These are phyloP conservation scores for Pachyramphus minor DNA, from an alignment of 2,113 vertebrate genomes.

Conservation along the genomic window DNA sequence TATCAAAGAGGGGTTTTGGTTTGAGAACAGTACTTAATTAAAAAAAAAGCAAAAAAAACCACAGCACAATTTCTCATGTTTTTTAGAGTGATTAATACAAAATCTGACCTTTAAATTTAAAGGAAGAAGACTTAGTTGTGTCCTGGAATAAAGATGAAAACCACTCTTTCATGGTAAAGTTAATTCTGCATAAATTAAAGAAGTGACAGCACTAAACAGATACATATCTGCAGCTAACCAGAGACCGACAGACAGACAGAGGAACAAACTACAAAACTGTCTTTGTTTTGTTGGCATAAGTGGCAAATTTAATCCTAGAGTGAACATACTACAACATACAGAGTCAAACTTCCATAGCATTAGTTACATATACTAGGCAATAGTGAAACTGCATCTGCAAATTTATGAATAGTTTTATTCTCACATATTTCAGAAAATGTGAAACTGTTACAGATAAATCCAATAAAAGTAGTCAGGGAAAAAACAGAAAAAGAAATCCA, in stretches of 20 bases:
- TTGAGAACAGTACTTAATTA: rapidly evolving
- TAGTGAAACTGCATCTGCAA: neutral
- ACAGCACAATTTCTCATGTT: neutral
- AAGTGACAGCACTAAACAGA: neutral
- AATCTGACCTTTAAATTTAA: neutral
- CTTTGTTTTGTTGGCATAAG: neutral
- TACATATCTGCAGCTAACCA: neutral
- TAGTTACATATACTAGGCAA: neutral
- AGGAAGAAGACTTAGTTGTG: neutral
- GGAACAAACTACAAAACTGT: neutral
- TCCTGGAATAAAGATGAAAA: neutral
- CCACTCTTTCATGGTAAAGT: neutral
- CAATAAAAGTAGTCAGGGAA: neutral
- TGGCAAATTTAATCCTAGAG: neutral
- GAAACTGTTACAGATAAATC: neutral
- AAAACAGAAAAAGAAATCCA: neutral
- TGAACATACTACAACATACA: rapidly evolving
- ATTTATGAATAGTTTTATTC: neutral
- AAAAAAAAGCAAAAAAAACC: neutral
- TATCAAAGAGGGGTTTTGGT: neutral
- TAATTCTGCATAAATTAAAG: neutral
- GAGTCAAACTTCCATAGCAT: neutral
- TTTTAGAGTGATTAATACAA: neutral
- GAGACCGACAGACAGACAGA: neutral
- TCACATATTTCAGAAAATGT: neutral